These are phyloP conservation scores for Diuraphis noxia DNA, from an alignment of 1,140 invertebrate species.

Conservation along the genomic window DNA sequence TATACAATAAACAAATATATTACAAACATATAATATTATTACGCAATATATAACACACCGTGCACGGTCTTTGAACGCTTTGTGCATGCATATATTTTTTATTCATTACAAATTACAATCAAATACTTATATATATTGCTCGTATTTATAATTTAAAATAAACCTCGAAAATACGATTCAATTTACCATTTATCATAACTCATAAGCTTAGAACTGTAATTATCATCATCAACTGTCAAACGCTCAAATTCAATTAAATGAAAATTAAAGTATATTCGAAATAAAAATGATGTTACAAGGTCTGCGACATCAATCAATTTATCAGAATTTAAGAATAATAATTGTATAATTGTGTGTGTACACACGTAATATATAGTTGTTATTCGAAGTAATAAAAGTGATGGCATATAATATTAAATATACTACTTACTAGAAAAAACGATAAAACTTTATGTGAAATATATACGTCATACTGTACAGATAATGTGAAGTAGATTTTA, in stretches of 20 bases:
- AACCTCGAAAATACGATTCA: not conserved
- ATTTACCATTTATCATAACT: not conserved
- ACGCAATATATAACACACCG: not conserved
- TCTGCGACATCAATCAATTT: not conserved
- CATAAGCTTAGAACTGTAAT: not conserved
- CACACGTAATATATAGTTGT: not conserved
- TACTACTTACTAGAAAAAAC: not conserved
- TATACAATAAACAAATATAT: not conserved
- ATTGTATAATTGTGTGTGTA: not conserved
- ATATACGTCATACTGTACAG: not conserved
- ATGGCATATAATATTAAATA: not conserved
- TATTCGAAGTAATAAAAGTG: not conserved
- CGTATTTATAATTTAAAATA: not conserved
- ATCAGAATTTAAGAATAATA: not conserved
- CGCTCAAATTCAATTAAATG: not conserved
- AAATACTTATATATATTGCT: not conserved
- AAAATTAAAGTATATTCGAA: conserved; percentile 10
- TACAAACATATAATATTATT: not conserved
- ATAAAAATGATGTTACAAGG: conserved; percentile 8
- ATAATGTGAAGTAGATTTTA: not conserved
- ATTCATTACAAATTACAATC: not conserved
- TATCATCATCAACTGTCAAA: not conserved
- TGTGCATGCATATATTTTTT: not conserved
- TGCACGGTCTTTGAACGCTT: not conserved
- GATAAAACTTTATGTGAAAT: not conserved